Conservation (phyloP, 2,888 invertebrate species). For the Drosophila kambysellisi region DNA sequence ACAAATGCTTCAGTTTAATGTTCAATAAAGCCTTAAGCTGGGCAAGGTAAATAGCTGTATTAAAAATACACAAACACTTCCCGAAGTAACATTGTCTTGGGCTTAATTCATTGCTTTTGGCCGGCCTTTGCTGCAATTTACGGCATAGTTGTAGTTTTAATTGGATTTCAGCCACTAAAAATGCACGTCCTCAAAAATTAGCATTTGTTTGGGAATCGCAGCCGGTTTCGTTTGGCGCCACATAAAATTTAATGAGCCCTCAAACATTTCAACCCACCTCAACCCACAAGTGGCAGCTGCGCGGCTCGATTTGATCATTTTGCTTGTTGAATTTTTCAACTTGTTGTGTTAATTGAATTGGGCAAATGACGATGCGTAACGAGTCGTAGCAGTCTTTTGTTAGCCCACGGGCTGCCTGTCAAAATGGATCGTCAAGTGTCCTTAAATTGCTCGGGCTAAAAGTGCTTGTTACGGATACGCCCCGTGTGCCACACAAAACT, state of each 20-base stretch:
- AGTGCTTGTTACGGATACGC: conserved; percentile 71
- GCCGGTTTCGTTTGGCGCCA: conserved; percentile 40
- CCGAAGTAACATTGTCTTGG: conserved; percentile 2
- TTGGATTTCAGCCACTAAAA: conserved; percentile 53
- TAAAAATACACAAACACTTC: conserved; percentile 29
- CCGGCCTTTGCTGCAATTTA: conserved; percentile 35
- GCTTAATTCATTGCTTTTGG: conserved; percentile 12
- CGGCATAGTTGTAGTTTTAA: conserved; percentile 35
- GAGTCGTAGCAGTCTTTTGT: conserved; percentile 45
- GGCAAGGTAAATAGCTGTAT: conserved; percentile 54
- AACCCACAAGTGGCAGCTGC: not conserved
- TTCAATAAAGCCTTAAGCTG: conserved; percentile 57
- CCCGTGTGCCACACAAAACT: conserved; percentile 69
- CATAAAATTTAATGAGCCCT: conserved; percentile 75
- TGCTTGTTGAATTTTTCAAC: conserved; percentile 42
- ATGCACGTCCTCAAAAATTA: conserved; percentile 57
- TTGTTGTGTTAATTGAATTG: conserved; percentile 75
- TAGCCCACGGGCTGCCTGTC: conserved; percentile 43
- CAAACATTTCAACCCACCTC: conserved; percentile 36
- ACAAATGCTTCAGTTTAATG: conserved; percentile 58
- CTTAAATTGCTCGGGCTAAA: conserved; percentile 52
- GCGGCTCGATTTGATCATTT: conserved; percentile 42
- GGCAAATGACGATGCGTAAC: conserved; percentile 53
- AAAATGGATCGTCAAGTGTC: conserved; percentile 38
- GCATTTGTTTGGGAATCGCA: conserved; percentile 51